A percentile compares a stretch with the other conserved stretches of the same genome.
phyloP scores from a whole-genome alignment of 2,113 vertebrate species.

The Oreocharis arfaki region DNA sequence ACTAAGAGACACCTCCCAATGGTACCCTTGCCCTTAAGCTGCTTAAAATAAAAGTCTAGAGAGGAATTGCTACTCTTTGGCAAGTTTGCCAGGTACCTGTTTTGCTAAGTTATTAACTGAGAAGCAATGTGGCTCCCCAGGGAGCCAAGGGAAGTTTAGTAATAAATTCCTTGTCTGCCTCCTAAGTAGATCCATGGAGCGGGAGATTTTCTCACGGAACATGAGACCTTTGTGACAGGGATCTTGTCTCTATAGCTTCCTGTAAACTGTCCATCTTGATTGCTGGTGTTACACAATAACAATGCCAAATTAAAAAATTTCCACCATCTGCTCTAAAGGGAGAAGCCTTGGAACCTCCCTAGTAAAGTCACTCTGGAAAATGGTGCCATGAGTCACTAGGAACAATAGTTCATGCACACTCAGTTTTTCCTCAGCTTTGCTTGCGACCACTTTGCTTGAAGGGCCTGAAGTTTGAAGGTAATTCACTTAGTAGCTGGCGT shows the following conservation, averaged over 20 bases:
- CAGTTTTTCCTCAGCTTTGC: neutral
- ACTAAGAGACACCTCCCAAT: neutral
- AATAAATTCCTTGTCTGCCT: neutral
- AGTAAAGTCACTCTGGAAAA: neutral
- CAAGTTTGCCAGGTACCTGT: neutral
- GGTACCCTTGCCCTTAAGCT: neutral
- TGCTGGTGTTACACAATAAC: neutral
- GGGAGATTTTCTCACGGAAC: neutral
- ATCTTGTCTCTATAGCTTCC: neutral
- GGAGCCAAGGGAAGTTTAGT: neutral
- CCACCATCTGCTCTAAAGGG: neutral
- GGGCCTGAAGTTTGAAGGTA: neutral
- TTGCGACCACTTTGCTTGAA: neutral
- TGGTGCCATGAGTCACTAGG: neutral
- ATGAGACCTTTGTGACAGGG: neutral
- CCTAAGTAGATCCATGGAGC: neutral
- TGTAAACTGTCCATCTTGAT: neutral
- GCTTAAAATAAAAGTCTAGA: neutral
- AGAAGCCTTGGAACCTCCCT: neutral
- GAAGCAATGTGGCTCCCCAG: neutral
- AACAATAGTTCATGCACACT: neutral
- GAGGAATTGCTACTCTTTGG: neutral
- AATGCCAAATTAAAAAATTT: neutral
- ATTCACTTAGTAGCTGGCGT: neutral
- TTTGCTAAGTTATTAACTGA: neutral